Evolutionary conservation across 1,140 invertebrate species (phyloP), one percentile per base, ranked within the genome.

Genomic region (Drosophila jambulina): DNA sequence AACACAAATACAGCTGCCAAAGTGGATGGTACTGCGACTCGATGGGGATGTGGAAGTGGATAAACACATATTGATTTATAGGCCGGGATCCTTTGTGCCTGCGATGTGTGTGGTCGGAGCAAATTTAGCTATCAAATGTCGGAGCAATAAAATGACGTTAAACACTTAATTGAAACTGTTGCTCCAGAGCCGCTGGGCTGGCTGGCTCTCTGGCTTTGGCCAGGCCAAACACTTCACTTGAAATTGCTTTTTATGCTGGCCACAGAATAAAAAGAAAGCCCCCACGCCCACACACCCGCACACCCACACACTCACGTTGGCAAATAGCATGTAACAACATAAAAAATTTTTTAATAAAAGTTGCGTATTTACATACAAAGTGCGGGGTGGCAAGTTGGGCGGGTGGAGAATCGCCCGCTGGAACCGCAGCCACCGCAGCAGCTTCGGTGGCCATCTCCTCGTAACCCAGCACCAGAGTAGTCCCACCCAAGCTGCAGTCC

Each of bases 141-240:
- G 75, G 75, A 63, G 84, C 85, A 87, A 87, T 87, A 90, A 87
- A 87, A 88, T 67, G 65, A 67, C 63, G 80, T 80, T 87, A 84
- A 90, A 88, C 84, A 87, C 84, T 87, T 87, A 87, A 87, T 87
- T 87, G 84, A 90, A 87, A 87, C 85, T 87, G 84, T 90, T 87
- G 85, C 77, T 78, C 68, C 70, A 54, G 40, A 21, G 67, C 67
- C 68, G 27, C 25, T 27, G 59, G 67, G 7, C 12, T 36, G 19
- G 8, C 13, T 45, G 23, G 25, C 34, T 46, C 38, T 7, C 19
- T 15, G 34, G 34, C 53, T 34, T 40, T 36, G 67, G 43, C 62
- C 61, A 29, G 63, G 49, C 54, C 71, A 76, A 83, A 68, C 59
- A 71, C 57, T 81, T 70, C 77, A 63, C 56, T 67, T 62, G 69